Conservation (phyloP, 2,888 invertebrate species). For the Smittia sp. region DNA sequence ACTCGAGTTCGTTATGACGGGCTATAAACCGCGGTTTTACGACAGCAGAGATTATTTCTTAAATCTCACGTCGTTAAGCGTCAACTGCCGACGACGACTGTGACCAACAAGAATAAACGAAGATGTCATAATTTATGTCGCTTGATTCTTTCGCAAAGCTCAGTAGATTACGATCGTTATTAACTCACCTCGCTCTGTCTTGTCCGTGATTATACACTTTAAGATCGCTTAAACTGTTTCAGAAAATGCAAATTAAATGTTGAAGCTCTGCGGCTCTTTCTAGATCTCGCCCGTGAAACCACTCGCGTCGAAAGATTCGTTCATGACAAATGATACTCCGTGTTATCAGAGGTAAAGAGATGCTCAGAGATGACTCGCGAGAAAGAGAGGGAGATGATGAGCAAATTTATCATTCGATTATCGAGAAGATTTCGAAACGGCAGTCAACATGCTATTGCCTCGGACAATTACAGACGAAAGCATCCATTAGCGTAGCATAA, state of each 20-base stretch:
- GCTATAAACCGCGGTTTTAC: slow-evolving; percentile 8
- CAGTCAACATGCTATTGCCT: not conserved
- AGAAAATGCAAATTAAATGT: slow-evolving; percentile 30
- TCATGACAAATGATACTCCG: slow-evolving; percentile 6
- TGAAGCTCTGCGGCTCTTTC: not conserved
- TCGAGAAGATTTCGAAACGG: not conserved
- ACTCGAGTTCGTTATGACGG: not conserved
- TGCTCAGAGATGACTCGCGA: not conserved
- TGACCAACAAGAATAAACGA: not conserved
- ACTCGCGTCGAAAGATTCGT: not conserved
- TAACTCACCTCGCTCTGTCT: slow-evolving; percentile 33
- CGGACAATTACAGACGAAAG: not conserved
- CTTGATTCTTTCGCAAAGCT: not conserved
- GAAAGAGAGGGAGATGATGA: not conserved
- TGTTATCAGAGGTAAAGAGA: not conserved
- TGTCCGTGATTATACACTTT: slow-evolving; percentile 5
- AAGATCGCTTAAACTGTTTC: slow-evolving; percentile 6
- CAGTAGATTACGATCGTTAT: slow-evolving; percentile 14
- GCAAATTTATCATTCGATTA: not conserved
- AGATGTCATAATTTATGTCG: slow-evolving; percentile 33
- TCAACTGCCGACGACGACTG: not conserved
- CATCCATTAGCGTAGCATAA: slow-evolving; percentile 9
- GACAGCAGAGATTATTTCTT: not conserved
- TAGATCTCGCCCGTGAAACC: not conserved
- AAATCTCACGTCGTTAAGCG: slow-evolving; percentile 18